A percentile compares a stretch with the other conserved stretches of the same genome.
Evolutionary conservation across 1,140 invertebrate species (phyloP).

Genomic region (Nixonia krombeini): DNA sequence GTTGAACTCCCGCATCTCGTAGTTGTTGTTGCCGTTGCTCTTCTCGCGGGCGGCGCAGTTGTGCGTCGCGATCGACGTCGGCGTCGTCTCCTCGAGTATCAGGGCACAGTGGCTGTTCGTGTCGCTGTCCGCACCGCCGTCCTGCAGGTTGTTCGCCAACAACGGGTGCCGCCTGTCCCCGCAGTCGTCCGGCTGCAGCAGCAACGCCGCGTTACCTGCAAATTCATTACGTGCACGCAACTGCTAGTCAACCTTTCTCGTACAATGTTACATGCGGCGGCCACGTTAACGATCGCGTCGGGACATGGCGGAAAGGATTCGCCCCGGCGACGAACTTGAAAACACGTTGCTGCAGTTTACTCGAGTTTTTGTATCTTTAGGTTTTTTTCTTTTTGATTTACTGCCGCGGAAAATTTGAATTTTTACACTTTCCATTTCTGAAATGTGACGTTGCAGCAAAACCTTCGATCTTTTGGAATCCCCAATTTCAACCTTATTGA

Average conservation of each 20-base stretch:
- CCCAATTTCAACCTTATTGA: too few species aligned
- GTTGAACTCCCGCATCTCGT: slow-evolving; percentile 79
- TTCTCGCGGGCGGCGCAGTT: slow-evolving; percentile 73
- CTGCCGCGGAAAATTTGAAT: too few species aligned
- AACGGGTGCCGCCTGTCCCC: slow-evolving; percentile 64
- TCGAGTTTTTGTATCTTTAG: too few species aligned
- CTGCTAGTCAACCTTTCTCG: too few species aligned
- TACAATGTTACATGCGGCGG: too few species aligned
- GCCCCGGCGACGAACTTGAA: too few species aligned
- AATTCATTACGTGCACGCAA: slow-evolving; percentile 3
- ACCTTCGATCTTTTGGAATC: too few species aligned
- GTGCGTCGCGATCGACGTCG: slow-evolving; percentile 53
- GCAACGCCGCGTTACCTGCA: slow-evolving; percentile 59
- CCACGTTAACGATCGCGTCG: too few species aligned
- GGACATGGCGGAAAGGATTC: too few species aligned
- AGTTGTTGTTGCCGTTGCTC: slow-evolving; percentile 83
- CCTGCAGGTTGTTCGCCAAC: slow-evolving; percentile 69
- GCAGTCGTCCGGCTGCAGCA: slow-evolving; percentile 60
- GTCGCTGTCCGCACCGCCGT: slow-evolving; percentile 75
- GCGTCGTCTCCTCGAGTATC: slow-evolving; percentile 70
- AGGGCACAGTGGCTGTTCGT: slow-evolving; percentile 78
- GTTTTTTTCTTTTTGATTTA: too few species aligned
- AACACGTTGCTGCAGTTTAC: not conserved
- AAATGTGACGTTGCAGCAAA: too few species aligned
- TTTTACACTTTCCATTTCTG: too few species aligned